A percentile compares a stretch with the other conserved stretches of the same genome.
phyloP scores from a whole-genome alignment of 2,113 vertebrate species.

The Corydoras maculifer region DNA sequence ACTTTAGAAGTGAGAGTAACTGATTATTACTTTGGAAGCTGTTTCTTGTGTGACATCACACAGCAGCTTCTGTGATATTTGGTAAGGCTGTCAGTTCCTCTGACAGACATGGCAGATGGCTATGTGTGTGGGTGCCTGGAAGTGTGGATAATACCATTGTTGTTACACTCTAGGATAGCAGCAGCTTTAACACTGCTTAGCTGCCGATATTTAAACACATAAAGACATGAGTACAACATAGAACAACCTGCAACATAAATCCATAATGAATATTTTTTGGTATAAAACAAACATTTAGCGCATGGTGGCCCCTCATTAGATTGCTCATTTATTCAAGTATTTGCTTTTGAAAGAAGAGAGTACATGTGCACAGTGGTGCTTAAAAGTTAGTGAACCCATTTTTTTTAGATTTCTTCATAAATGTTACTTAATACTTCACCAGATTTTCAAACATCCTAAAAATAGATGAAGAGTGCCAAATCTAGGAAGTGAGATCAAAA shows the following conservation, averaged over 20 bases:
- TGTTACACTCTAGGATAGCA: constrained; percentile 44
- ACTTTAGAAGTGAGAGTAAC: constrained; percentile 32
- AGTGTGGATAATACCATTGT: constrained; percentile 43
- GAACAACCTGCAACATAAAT: constrained; percentile 28
- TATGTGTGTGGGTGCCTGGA: constrained; percentile 32
- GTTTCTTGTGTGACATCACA: constrained; percentile 45
- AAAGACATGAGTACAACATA: constrained; percentile 35
- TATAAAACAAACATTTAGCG: constrained; percentile 30
- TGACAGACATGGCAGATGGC: constrained; percentile 49
- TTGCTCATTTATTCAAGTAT: constrained; percentile 5
- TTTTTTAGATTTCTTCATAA: too few relatives aligned
- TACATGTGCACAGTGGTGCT: background rate
- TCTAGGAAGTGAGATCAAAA: too few relatives aligned
- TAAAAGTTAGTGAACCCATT: too few relatives aligned
- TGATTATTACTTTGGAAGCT: constrained; percentile 40
- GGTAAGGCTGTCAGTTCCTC: constrained; percentile 49
- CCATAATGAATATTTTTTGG: constrained; percentile 24
- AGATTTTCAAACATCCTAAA: too few relatives aligned
- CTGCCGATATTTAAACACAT: constrained; percentile 40
- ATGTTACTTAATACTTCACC: too few relatives aligned
- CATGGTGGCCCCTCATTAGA: background rate
- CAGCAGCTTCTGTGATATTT: constrained; percentile 45
- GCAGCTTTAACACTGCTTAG: constrained; percentile 44
- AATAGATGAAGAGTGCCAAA: too few relatives aligned
- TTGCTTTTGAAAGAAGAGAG: background rate